Percentiles rank a stretch among this genome's conserved stretches.
Evolutionary conservation across 2,888 invertebrate species (phyloP).

Genomic region (Cynaeus angustus): DNA sequence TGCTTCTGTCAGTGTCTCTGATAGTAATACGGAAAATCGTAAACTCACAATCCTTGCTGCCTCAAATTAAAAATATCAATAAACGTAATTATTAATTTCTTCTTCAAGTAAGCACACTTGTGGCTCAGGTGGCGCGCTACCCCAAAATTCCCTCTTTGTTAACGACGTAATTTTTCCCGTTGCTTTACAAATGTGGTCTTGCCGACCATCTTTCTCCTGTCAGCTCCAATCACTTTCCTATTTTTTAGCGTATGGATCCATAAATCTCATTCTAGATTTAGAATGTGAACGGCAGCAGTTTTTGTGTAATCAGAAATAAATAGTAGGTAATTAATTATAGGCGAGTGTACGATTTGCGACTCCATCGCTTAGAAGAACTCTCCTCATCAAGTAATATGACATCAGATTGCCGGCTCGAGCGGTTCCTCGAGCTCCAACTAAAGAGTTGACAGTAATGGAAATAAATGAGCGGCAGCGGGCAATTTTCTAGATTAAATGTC

Average conservation of each 20-base stretch:
- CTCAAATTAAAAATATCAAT: too few relatives aligned
- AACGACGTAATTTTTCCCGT: too few relatives aligned
- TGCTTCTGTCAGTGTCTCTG: too few relatives aligned
- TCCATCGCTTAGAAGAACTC: slow-evolving; percentile 48
- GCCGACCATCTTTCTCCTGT: too few relatives aligned
- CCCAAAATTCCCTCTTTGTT: background rate
- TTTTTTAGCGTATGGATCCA: too few relatives aligned
- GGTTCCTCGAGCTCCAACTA: slow-evolving; percentile 66
- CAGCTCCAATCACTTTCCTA: too few relatives aligned
- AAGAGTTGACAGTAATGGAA: slow-evolving; percentile 78
- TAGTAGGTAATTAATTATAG: slow-evolving; percentile 46
- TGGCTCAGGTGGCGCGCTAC: background rate
- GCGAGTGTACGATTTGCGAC: slow-evolving; percentile 38
- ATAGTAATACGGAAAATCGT: too few relatives aligned
- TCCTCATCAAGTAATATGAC: slow-evolving; percentile 69
- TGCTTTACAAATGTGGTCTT: too few relatives aligned
- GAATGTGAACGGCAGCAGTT: background rate
- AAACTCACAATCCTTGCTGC: too few relatives aligned
- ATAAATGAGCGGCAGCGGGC: slow-evolving; percentile 77
- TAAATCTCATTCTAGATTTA: background rate
- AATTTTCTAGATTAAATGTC: slow-evolving; percentile 81
- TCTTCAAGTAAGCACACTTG: slow-evolving; percentile 20
- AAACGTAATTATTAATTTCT: too few relatives aligned
- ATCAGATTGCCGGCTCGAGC: slow-evolving; percentile 67
- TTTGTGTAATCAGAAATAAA: slow-evolving; percentile 16